Evolutionary conservation across 2,113 vertebrate genomes (phyloP), one percentile per base, ranked within the genome.

Genomic region (Rana temporaria): DNA sequence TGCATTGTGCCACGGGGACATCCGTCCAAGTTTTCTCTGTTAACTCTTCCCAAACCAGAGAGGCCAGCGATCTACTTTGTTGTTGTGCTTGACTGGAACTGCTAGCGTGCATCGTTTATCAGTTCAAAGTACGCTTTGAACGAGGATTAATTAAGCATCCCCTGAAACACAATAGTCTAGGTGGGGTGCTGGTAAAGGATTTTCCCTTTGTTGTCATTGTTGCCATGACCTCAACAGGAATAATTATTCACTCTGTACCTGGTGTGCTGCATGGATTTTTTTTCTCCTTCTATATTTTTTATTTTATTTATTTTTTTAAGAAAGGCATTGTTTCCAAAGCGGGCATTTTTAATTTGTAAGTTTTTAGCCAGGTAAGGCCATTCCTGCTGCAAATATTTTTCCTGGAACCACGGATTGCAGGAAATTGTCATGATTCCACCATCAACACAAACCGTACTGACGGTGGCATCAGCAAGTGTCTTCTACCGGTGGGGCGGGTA

Each of bases 41-140:
- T 77, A 77, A 74, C 71, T 32, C 71, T 74, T 74, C 19, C n/a
- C 18, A 59, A 0, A 32, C 30, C 11, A 6, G 48, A 55, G 22
- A 7, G 69, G 69, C 16, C 48, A 9, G 24, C 7, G 2, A 19
- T 16, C 19, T 19, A 6, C 56, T 74, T 74, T 60, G 52, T 57
- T 60, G 17, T 60, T 60, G 59, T 11, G 20, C 19, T 60, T 60
- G n/a, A 60, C n/a, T 60, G 22, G 15, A 76, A 63, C 73, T 63
- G 30, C 5, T 30, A 66, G 64, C 18, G 20, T 34, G n/a, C 59
- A 76, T 76, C 12, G 60, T 62, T 76, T 76, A 60, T 24, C 56
- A 76, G 71, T 38, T 59, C 55, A 77, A 77, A 77, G 57, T 77
- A 68, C 38, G 38, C 65, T 20, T 53, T 79, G 63, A 79, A 67